A percentile compares a stretch with the other conserved stretches of the same genome.
These are phyloP conservation scores for Colossoma macropomum DNA, from an alignment of 2,113 vertebrate genomes.

Conservation along the genomic window DNA sequence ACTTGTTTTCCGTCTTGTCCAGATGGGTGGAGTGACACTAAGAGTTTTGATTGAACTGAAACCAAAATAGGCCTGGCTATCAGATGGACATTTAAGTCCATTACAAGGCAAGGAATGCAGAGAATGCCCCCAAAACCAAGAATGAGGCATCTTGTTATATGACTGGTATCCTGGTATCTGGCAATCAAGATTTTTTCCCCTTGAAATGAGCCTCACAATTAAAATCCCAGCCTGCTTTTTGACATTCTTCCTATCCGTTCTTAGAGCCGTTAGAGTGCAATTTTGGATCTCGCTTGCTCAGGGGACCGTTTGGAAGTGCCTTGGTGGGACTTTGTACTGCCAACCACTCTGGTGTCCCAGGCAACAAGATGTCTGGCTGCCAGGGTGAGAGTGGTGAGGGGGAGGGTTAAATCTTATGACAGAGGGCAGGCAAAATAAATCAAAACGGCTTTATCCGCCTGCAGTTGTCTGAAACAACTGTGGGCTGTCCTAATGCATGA, in stretches of 20 bases:
- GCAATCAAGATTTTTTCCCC: neutral
- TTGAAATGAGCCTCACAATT: neutral
- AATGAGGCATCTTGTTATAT: neutral
- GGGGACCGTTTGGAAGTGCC: neutral
- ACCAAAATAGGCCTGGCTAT: conserved; percentile 57
- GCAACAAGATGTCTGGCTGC: conserved; percentile 5
- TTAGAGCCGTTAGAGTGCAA: neutral
- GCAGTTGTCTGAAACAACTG: conserved; percentile 27
- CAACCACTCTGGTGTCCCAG: conserved; percentile 7
- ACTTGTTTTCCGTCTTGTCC: neutral
- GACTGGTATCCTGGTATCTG: conserved; percentile 1
- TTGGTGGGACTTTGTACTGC: conserved; percentile 3
- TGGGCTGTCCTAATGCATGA: neutral
- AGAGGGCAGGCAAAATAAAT: conserved; percentile 36
- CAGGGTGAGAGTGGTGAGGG: neutral
- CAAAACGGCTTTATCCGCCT: conserved; percentile 8
- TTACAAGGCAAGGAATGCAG: conserved; percentile 60
- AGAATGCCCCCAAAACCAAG: conserved; percentile 59
- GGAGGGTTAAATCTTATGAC: conserved; percentile 25
- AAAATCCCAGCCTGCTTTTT: neutral
- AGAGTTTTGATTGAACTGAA: conserved; percentile 52
- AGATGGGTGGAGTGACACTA: conserved; percentile 19
- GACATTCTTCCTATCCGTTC: neutral
- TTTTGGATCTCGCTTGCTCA: neutral
- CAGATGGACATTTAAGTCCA: conserved; percentile 57